Conservation (phyloP, 2,797 vertebrate genomes). For the Zalophus californianus region DNA sequence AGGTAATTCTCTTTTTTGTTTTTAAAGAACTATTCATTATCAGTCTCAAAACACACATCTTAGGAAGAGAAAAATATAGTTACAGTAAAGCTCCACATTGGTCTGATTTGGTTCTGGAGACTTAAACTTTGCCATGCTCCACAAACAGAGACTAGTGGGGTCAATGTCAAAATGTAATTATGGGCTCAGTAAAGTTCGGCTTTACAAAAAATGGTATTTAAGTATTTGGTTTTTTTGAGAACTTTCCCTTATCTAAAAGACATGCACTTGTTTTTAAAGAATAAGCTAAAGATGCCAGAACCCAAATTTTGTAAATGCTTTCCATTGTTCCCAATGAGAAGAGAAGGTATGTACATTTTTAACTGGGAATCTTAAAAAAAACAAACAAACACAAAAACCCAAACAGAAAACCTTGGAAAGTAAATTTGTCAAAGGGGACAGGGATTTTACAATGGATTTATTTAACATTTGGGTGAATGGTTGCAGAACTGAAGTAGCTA, state of each 20-base stretch:
- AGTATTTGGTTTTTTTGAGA: background rate
- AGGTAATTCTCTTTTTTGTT: background rate
- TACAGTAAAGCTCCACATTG: background rate
- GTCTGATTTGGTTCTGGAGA: background rate
- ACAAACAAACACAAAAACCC: background rate
- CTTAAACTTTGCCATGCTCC: background rate
- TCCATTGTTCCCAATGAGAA: background rate
- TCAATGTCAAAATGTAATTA: background rate
- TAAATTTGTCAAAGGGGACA: background rate
- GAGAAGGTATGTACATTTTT: background rate
- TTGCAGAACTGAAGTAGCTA: background rate
- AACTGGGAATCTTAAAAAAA: background rate
- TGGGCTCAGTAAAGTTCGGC: background rate
- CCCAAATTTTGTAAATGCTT: background rate
- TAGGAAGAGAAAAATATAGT: background rate
- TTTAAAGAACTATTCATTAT: background rate
- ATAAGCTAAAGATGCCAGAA: background rate
- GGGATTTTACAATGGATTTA: background rate
- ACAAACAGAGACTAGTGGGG: background rate
- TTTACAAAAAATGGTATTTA: background rate
- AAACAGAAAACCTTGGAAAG: background rate
- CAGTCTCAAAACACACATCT: background rate
- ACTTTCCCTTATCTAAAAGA: background rate
- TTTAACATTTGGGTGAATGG: background rate
- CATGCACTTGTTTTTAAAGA: background rate